phyloP scores from a whole-genome alignment of 2,888 invertebrate species.

The Scaptomyza caliginosa region DNA sequence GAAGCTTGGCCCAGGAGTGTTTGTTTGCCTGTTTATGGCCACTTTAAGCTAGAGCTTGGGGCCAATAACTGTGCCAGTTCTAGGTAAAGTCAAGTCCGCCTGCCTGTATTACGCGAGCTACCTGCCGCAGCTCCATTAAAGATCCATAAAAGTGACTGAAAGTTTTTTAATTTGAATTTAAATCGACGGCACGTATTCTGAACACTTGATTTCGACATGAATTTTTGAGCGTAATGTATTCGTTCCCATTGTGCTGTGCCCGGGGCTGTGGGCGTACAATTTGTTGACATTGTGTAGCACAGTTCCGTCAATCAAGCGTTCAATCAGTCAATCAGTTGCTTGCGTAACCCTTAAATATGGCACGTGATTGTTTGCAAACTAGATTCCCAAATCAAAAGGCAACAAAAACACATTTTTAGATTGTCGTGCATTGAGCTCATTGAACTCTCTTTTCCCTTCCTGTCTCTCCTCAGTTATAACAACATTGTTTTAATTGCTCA shows the following conservation, averaged over 20 bases:
- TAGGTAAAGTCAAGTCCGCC: slow-evolving; percentile 39
- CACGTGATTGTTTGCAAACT: slow-evolving; percentile 50
- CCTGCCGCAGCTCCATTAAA: slow-evolving; percentile 55
- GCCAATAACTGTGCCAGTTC: slow-evolving; percentile 65
- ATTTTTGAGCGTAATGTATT: slow-evolving; percentile 53
- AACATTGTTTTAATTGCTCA: slow-evolving; percentile 60
- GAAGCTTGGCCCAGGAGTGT: slow-evolving; percentile 50
- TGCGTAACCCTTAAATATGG: slow-evolving; percentile 51
- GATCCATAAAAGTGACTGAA: slow-evolving; percentile 62
- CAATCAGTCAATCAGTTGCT: slow-evolving; percentile 42
- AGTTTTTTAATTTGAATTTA: slow-evolving; percentile 42
- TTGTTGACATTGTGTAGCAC: slow-evolving; percentile 63
- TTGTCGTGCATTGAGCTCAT: slow-evolving; percentile 58
- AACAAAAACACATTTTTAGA: neutral
- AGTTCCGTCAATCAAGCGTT: slow-evolving; percentile 69
- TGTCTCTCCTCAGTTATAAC: slow-evolving; percentile 10
- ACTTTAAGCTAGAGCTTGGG: slow-evolving; percentile 32
- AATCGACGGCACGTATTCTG: slow-evolving; percentile 56
- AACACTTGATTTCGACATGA: slow-evolving; percentile 47
- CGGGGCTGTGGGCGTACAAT: slow-evolving; percentile 46
- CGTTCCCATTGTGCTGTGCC: slow-evolving; percentile 23
- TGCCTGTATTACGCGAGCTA: slow-evolving; percentile 66
- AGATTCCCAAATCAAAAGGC: neutral
- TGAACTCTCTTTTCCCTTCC: slow-evolving; percentile 43
- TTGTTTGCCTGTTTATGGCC: slow-evolving; percentile 54